Conservation (phyloP, 1,140 invertebrate genomes). For the Macrotrachela quadricornifera region DNA sequence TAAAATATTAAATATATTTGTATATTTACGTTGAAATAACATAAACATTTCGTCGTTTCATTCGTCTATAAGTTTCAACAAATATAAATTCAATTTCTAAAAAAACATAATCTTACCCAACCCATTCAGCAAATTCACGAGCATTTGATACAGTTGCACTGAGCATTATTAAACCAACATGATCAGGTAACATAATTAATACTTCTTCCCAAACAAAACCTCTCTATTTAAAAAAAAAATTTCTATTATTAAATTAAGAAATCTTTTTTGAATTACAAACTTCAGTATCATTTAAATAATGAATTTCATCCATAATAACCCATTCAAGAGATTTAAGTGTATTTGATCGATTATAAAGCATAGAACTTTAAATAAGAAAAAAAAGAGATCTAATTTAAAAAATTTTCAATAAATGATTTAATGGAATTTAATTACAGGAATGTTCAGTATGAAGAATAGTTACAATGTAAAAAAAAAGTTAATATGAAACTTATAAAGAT, state of each 20-base stretch:
- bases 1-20: not conserved
- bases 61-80: not conserved
- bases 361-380: conserved; percentile 38
- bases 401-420: too few relatives aligned
- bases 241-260: not conserved
- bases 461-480: too few relatives aligned
- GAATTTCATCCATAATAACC: conserved; percentile 98
- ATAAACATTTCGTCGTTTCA: conserved; percentile 43
- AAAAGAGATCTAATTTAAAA: not conserved
- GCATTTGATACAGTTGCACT: conserved; percentile 95
- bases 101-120: conserved; percentile 40
- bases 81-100: not conserved
- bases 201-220: conserved; percentile 99
- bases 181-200: conserved; percentile 72
- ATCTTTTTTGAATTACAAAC: conserved; percentile 29
- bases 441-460: too few relatives aligned
- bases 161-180: conserved; percentile 84
- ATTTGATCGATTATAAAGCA: conserved; percentile 86
- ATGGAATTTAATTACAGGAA: too few relatives aligned
- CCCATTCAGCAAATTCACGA: conserved; percentile 86
- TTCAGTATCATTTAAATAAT: conserved; percentile 93
- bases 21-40: conserved; percentile 56
- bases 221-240: conserved; percentile 35
- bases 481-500: too few relatives aligned
- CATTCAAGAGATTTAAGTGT: conserved; percentile 84